Conservation (phyloP, 2,888 invertebrate genomes). For the Epiblema foenella region DNA sequence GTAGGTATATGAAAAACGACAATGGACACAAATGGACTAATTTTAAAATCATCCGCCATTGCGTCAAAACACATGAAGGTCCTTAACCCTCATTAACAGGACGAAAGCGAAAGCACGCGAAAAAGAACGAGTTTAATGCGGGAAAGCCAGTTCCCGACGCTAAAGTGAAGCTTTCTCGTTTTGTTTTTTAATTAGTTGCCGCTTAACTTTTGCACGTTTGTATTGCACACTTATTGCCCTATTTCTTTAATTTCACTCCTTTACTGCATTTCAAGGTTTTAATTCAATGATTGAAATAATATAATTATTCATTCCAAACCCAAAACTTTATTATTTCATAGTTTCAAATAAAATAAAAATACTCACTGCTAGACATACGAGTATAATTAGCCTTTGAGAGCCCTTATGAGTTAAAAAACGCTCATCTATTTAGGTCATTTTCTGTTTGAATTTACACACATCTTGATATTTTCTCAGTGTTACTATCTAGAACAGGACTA, state of each 20-base stretch:
- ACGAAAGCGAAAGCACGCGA: slow-evolving; percentile 73
- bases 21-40: slow-evolving; percentile 44
- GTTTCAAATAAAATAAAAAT: too few species aligned
- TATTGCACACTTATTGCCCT: slow-evolving; percentile 64
- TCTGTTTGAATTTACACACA: too few species aligned
- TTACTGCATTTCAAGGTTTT: slow-evolving; percentile 52
- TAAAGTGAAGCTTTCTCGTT: slow-evolving; percentile 68
- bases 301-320: background rate
- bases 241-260: slow-evolving; percentile 57
- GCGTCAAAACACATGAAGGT: slow-evolving; percentile 64
- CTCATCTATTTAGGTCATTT: too few species aligned
- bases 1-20: background rate
- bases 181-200: slow-evolving; percentile 80
- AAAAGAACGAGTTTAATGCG: slow-evolving; percentile 75
- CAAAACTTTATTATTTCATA: background rate
- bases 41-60: slow-evolving; percentile 57
- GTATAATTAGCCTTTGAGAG: too few species aligned
- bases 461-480: too few species aligned
- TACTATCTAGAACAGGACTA: too few species aligned
- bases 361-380: too few species aligned
- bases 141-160: slow-evolving; percentile 68
- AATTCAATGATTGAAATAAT: background rate
- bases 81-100: slow-evolving; percentile 77
- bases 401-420: too few species aligned
- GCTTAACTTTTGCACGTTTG: slow-evolving; percentile 72